These are phyloP conservation scores for Plebejus argus DNA, from an alignment of 2,888 invertebrate species.

Conservation along the genomic window DNA sequence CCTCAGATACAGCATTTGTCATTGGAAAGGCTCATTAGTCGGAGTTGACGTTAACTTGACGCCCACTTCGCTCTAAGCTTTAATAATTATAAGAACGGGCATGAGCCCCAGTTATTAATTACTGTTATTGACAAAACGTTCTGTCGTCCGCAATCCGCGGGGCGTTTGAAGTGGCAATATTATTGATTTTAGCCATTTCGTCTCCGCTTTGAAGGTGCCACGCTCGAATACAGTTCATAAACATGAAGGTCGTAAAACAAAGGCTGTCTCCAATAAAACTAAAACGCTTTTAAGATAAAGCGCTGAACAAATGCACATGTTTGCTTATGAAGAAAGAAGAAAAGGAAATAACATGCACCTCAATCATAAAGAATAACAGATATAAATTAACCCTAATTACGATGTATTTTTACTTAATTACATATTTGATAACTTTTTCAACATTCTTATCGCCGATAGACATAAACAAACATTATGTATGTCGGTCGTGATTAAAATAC, in stretches of 20 bases:
- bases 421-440: neutral
- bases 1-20: constrained; percentile 72
- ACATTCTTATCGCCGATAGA: constrained; percentile 4
- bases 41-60: constrained; percentile 76
- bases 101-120: constrained; percentile 67
- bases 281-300: neutral
- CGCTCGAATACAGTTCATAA: constrained; percentile 39
- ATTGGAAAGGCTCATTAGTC: constrained; percentile 73
- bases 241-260: constrained; percentile 23
- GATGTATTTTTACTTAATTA: neutral
- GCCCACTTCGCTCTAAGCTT: constrained; percentile 67
- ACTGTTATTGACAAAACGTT: constrained; percentile 71
- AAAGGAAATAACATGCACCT: neutral
- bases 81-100: constrained; percentile 71
- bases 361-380: neutral
- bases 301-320: neutral
- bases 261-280: neutral
- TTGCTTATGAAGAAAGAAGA: neutral
- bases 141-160: constrained; percentile 52
- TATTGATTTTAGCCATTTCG: constrained; percentile 52
- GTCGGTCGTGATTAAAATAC: constrained; percentile 18
- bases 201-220: constrained; percentile 43
- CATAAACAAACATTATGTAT: constrained; percentile 26
- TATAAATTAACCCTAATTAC: neutral
- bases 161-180: constrained; percentile 54